Conservation (phyloP, 2,113 vertebrate genomes). For the Hippoglossus stenolepis region DNA sequence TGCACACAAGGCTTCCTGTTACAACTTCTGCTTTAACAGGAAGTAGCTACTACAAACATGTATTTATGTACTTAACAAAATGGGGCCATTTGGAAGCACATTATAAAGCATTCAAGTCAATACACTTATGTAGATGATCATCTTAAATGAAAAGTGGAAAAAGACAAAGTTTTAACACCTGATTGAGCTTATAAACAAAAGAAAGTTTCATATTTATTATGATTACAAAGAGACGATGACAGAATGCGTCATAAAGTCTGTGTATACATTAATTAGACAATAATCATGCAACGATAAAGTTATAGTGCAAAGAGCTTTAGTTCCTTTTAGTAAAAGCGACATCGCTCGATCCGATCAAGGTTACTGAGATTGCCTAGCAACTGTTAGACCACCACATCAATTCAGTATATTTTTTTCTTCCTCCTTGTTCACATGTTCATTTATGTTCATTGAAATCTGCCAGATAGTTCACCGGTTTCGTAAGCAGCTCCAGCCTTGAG, state of each 20-base stretch:
- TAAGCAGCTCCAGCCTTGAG: constrained; percentile 76
- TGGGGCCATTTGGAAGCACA: too few relatives aligned
- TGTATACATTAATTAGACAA: constrained; percentile 5
- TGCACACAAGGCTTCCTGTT: too few relatives aligned
- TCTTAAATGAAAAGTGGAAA: too few relatives aligned
- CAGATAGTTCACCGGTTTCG: constrained; percentile 76
- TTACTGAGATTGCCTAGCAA: constrained; percentile 70
- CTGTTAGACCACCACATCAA: constrained; percentile 29
- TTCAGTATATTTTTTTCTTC: background rate
- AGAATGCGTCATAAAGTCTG: background rate
- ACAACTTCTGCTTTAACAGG: too few relatives aligned
- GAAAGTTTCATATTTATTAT: background rate
- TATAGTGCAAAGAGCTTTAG: constrained; percentile 5
- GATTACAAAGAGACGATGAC: background rate
- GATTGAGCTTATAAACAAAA: too few relatives aligned
- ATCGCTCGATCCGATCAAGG: constrained; percentile 45
- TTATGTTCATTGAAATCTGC: constrained; percentile 80
- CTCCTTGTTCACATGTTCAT: constrained; percentile 67
- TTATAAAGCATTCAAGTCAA: too few relatives aligned
- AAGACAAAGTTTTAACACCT: too few relatives aligned
- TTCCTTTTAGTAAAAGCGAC: constrained; percentile 42
- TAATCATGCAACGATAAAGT: background rate
- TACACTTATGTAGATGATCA: too few relatives aligned
- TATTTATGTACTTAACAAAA: too few relatives aligned
- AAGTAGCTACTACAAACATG: too few relatives aligned